Percentiles rank a stretch among this genome's conserved stretches.
Conservation (phyloP, 2,113 vertebrate genomes). For the Xiphorhynchus elegans region DNA sequence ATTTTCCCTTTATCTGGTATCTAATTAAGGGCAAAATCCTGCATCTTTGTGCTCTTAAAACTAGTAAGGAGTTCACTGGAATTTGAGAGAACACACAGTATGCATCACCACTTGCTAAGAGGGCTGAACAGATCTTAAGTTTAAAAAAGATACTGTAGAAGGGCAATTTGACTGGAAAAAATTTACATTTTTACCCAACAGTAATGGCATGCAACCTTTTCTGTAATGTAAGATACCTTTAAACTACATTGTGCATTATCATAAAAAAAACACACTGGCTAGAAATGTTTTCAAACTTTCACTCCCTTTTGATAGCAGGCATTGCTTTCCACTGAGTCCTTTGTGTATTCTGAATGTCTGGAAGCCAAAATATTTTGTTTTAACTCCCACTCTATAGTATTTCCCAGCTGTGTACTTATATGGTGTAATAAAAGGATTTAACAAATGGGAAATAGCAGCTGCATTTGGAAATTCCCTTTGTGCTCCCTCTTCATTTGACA, state of each 20-base stretch:
- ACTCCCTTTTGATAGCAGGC: constrained; percentile 75
- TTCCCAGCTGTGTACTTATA: constrained; percentile 82
- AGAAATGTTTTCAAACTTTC: constrained; percentile 80
- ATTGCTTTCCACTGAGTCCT: constrained; percentile 75
- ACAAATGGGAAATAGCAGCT: constrained; percentile 82
- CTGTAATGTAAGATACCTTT: constrained; percentile 54
- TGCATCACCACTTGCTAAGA: not conserved
- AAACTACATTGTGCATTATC: constrained; percentile 50
- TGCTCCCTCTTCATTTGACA: constrained; percentile 74
- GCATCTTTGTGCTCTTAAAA: not conserved
- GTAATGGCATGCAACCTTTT: constrained; percentile 24
- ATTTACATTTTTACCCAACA: not conserved
- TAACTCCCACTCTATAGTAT: constrained; percentile 78
- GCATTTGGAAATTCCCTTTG: constrained; percentile 80
- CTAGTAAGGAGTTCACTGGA: not conserved
- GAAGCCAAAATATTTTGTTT: constrained; percentile 84
- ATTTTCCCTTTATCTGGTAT: not conserved
- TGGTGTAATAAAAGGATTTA: constrained; percentile 79
- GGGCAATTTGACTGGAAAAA: constrained; percentile 32
- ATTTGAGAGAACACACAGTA: not conserved
- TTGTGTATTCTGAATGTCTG: constrained; percentile 77
- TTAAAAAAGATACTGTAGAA: not conserved
- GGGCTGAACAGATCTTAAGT: not conserved
- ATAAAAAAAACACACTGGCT: constrained; percentile 56
- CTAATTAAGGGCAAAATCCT: constrained; percentile 23